These are phyloP conservation scores for Montipora sp. DNA, from an alignment of 64 coral and sea anemone species.

Conservation along the genomic window DNA sequence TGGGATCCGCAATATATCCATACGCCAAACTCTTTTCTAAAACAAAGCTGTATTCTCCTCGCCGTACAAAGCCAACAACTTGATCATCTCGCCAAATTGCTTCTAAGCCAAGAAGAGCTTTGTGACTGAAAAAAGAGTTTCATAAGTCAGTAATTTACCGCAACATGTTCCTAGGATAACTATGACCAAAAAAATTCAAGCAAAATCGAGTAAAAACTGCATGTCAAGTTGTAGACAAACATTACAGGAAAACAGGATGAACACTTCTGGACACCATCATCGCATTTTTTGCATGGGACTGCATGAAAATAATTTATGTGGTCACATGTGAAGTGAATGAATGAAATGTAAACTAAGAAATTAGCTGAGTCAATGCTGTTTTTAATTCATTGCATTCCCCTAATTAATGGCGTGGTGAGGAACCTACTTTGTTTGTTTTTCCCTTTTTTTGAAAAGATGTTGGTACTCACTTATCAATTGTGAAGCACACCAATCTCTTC, in stretches of 20 bases:
- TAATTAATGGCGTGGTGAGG: too few species aligned
- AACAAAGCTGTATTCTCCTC: conserved; percentile 90
- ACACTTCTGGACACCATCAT: too few species aligned
- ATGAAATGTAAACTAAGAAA: too few species aligned
- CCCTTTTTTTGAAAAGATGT: neutral
- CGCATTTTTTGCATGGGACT: too few species aligned
- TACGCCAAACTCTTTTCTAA: conserved; percentile 87
- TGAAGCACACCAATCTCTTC: conserved; percentile 90
- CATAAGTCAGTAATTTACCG: neutral
- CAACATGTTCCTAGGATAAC: too few species aligned
- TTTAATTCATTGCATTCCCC: too few species aligned
- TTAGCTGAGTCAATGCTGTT: too few species aligned
- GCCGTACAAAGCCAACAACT: conserved; percentile 85
- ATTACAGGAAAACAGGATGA: too few species aligned
- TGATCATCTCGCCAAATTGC: conserved; percentile 83
- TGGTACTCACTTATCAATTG: conserved; percentile 87
- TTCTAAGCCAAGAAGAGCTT: conserved; percentile 92
- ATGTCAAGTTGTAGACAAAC: too few species aligned
- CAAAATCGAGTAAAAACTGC: too few species aligned
- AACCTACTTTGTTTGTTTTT: neutral
- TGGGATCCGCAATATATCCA: conserved; percentile 90
- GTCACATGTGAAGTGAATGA: too few species aligned
- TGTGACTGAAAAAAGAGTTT: conserved; percentile 73
- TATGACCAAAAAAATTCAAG: neutral
- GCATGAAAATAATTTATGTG: too few species aligned